Evolutionary conservation across 2,888 invertebrate genomes (phyloP), one percentile per base, ranked within the genome.

Genomic region (Lottia gigantea): DNA sequence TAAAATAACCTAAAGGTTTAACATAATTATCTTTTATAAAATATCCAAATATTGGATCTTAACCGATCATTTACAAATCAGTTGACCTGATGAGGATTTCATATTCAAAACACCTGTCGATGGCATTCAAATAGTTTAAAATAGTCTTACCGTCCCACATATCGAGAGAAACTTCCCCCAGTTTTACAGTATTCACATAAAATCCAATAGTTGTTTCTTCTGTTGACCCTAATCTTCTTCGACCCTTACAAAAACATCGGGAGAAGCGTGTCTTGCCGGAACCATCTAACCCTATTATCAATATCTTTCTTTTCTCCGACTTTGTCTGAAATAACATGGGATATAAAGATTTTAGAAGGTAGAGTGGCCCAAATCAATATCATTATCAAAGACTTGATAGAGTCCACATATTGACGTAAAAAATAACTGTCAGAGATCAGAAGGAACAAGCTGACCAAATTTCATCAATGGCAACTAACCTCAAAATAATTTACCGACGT

Each of bases 91-190:
- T 40, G 40, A 40, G 7, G 7, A 40, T 40, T 11, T 62, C 2
- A 7, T 26, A 62, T 25, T 16, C 6, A 6, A 62, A 12, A 12
- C 23, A 16, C 23, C 1, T 6, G 62, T 25, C 14, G n/a, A n/a
- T 25, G 12, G 12, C 23, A 62, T n/a, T 8, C 15, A 62, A 15
- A 62, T 16, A 19, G 26, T 25, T 19, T 7, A 40, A 8, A 23
- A 15, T 8, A 19, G 12, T 14, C 67, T 62, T 67, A 71, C 71
- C 71, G 63, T 71, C 71, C 71, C 71, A 71, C 67, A 71, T 71
- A 45, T 71, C 55, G 45, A 71, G 67, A 40, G 47, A 64, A 16
- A 63, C 63, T 23, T n/a, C 25, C 40, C 71, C 71, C 11, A 71
- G 49, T 19, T 19, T 49, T 4, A 71, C 71, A 47, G 71, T 67